phyloP scores from a whole-genome alignment of 2,888 invertebrate species.

The Phaedon cochleariae region DNA sequence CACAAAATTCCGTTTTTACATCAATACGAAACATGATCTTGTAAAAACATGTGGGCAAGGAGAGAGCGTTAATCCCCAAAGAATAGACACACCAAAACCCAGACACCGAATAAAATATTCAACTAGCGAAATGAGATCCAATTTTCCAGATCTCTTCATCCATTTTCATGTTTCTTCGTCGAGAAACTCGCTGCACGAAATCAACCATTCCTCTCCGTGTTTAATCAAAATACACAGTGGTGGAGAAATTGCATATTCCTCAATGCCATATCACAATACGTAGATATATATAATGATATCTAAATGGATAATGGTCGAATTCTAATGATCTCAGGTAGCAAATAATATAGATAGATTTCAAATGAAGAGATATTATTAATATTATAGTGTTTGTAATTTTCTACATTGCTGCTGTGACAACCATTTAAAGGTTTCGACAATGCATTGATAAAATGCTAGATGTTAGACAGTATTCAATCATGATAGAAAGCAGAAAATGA shows the following conservation, averaged over 20 bases:
- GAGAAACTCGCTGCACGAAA: constrained; percentile 25
- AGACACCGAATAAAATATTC: constrained; percentile 33
- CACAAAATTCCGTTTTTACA: not conserved
- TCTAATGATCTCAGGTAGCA: too few relatives aligned
- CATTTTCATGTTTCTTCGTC: constrained; percentile 30
- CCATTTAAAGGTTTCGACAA: too few relatives aligned
- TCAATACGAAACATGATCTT: not conserved
- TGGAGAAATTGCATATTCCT: not conserved
- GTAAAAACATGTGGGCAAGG: not conserved
- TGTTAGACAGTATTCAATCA: too few relatives aligned
- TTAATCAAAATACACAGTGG: constrained; percentile 52
- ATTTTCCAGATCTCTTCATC: constrained; percentile 26
- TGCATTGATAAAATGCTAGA: too few relatives aligned
- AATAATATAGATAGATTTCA: too few relatives aligned
- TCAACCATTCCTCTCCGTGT: constrained; percentile 43
- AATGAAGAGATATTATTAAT: too few relatives aligned
- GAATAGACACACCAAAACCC: constrained; percentile 20
- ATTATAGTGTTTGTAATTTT: too few relatives aligned
- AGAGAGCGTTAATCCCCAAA: constrained; percentile 9
- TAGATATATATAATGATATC: too few relatives aligned
- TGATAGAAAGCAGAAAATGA: too few relatives aligned
- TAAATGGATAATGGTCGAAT: too few relatives aligned
- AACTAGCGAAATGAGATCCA: constrained; percentile 30
- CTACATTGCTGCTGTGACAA: too few relatives aligned
- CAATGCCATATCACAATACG: not conserved